A percentile compares a stretch with the other conserved stretches of the same genome.
phyloP scores from a whole-genome alignment of 1,140 invertebrate genomes.

The Monochamus saltuarius region DNA sequence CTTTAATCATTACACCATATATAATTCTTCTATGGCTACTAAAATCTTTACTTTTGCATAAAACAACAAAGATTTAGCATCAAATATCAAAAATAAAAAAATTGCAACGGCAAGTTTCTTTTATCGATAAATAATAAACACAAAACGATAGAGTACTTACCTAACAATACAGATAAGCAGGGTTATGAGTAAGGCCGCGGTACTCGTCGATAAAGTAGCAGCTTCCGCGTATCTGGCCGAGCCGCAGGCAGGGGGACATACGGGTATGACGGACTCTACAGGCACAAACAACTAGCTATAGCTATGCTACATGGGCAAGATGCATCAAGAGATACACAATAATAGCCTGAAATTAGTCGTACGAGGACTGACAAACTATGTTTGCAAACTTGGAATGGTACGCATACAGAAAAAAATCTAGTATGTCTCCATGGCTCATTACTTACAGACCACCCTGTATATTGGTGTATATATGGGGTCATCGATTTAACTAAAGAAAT shows the following conservation, averaged over 20 bases:
- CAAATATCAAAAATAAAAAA: background rate
- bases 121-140: background rate
- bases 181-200: conserved; percentile 37
- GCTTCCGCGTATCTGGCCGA: conserved; percentile 54
- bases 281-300: conserved; percentile 36
- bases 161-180: conserved; percentile 41
- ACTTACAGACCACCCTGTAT: too few relatives aligned
- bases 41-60: background rate
- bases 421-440: too few relatives aligned
- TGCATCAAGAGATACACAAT: conserved; percentile 6
- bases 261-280: conserved; percentile 85
- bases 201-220: conserved; percentile 43
- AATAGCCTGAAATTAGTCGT: background rate
- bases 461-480: too few relatives aligned
- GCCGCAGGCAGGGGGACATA: conserved; percentile 90
- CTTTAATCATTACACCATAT: too few relatives aligned
- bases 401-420: too few relatives aligned
- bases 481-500: too few relatives aligned
- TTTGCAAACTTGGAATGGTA: background rate
- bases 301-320: conserved; percentile 26
- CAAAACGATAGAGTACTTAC: conserved; percentile 34
- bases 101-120: background rate
- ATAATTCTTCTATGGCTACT: background rate
- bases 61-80: background rate
- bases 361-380: background rate